Evolutionary conservation across 1,140 invertebrate genomes (phyloP).

Genomic region (Diabrotica virgifera): DNA sequence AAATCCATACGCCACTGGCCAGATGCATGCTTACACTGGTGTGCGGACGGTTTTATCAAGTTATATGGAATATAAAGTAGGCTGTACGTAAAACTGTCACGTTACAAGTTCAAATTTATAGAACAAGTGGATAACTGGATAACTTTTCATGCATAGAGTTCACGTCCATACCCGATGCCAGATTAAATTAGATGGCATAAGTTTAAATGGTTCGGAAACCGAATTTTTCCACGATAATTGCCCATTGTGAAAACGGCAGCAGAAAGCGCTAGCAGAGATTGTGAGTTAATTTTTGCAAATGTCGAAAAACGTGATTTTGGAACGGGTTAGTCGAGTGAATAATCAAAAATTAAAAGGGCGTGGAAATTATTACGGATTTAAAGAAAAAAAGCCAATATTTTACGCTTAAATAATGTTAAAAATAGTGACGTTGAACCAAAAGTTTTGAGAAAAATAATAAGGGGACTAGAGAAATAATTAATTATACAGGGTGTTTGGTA

Average conservation of each 20-base stretch:
- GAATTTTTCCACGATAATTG: constrained; percentile 4
- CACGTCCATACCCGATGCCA: constrained; percentile 31
- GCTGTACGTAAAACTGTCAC: constrained; percentile 46
- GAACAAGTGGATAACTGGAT: constrained; percentile 45
- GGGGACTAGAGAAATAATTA: too few relatives aligned
- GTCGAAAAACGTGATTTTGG: background rate
- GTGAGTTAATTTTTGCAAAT: background rate
- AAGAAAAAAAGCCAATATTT: too few relatives aligned
- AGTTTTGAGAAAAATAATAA: too few relatives aligned
- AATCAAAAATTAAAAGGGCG: too few relatives aligned
- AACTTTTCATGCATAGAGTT: constrained; percentile 41
- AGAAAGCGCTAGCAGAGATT: background rate
- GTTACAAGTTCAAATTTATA: constrained; percentile 44
- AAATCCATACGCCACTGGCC: constrained; percentile 10
- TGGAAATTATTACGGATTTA: too few relatives aligned
- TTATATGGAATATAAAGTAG: constrained; percentile 45
- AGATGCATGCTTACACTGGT: constrained; percentile 22
- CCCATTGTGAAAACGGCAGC: background rate
- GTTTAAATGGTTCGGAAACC: constrained; percentile 36
- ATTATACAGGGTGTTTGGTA: too few relatives aligned
- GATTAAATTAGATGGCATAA: constrained; percentile 44
- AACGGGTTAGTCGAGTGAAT: too few relatives aligned
- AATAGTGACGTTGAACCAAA: too few relatives aligned
- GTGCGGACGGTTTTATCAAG: constrained; percentile 35
- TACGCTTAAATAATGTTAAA: too few relatives aligned